phyloP scores from a whole-genome alignment of 2,113 vertebrate genomes.

The Ameiurus melas region DNA sequence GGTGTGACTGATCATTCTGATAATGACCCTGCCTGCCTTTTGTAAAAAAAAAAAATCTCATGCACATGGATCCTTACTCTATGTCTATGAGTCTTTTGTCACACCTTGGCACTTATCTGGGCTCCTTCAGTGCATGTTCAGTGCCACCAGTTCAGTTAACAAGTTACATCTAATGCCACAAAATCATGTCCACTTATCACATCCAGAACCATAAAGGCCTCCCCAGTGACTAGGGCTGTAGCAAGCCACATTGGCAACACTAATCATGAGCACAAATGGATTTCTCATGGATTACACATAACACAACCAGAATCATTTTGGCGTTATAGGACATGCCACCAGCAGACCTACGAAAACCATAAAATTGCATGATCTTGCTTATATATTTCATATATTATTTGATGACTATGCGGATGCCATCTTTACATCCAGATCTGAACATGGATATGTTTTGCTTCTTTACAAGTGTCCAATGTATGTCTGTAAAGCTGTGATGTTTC shows the following conservation, averaged over 20 bases:
- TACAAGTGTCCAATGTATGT: too few relatives aligned
- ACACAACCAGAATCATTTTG: neutral
- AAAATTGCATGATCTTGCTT: too few relatives aligned
- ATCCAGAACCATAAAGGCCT: too few relatives aligned
- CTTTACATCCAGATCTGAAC: too few relatives aligned
- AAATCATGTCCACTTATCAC: too few relatives aligned
- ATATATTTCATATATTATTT: too few relatives aligned
- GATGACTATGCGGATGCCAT: neutral
- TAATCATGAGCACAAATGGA: neutral
- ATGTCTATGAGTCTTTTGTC: neutral
- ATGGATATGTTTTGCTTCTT: too few relatives aligned
- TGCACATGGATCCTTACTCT: neutral
- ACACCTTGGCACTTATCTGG: neutral
- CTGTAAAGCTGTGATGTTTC: too few relatives aligned
- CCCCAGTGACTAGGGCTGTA: neutral
- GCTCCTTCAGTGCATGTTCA: neutral
- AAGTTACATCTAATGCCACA: neutral
- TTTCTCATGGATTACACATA: neutral
- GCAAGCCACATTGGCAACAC: neutral
- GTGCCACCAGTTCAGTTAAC: neutral
- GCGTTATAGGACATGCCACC: too few relatives aligned
- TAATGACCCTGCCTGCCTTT: neutral
- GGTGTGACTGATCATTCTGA: neutral
- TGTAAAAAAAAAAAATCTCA: neutral
- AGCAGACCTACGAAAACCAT: too few relatives aligned